Evolutionary conservation across 2,113 vertebrate species (phyloP), one percentile per base, ranked within the genome.

Genomic region (Trachemys scripta): DNA sequence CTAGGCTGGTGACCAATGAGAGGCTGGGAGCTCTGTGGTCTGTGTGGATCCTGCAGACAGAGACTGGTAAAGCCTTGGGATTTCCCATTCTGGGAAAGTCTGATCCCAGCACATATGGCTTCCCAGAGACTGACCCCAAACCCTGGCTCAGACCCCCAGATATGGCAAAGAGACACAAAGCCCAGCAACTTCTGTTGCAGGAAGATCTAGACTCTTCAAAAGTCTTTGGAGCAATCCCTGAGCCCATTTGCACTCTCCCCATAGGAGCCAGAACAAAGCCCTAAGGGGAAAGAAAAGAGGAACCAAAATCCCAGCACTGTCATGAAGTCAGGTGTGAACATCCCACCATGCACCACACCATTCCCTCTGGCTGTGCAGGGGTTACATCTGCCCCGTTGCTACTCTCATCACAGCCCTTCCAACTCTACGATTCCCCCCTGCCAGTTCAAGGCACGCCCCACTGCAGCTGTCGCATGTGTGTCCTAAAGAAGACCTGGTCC

Each of bases 381-480:
- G 75, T 31, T 0, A 0, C 6, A 6, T 27, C 82, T 2, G 0
- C 11, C 31, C 25, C 6, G 1, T 27, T 0, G 0, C 31, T 54
- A 62, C 51, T 62, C 10, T 27, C n/a, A 9, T 2, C 3, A 17
- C 31, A 31, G 14, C 62, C 31, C 62, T 35, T 8, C 29, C 7
- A 0, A 29, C 27, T 8, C 20, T 5, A 8, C 51, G 35, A 5
- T 85, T 27, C 29, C 25, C 6, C 42, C 25, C 35, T 31, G 31
- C 62, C 8, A 16, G 29, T 53, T 35, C 45, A 4, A 8, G 0
- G 24, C 0, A 1, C 17, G 42, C 10, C 45, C 42, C 2, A 3
- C 12, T 11, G 54, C 49, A 31, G 4, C 35, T 47, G 38, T 24
- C 6, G 1, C 8, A 4, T 80, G 11, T 45, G 25, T 29, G 56